phyloP scores from a whole-genome alignment of 2,888 invertebrate genomes.

The Bruchidius siliquastri region DNA sequence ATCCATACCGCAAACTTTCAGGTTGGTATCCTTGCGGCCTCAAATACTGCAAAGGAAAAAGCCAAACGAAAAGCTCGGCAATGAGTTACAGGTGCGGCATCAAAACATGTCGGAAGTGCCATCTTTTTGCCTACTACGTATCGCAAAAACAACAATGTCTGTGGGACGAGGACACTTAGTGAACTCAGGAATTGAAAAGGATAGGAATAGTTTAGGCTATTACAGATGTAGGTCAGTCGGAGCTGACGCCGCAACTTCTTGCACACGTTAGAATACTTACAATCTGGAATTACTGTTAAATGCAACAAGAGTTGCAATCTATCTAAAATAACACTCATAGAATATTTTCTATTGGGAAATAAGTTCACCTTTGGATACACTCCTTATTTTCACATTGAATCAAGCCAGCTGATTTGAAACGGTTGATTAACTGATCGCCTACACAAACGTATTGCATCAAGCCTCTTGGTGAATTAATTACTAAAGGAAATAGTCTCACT shows the following conservation, averaged over 20 bases:
- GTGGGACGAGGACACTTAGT: constrained; percentile 59
- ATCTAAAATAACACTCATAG: no score
- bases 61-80: constrained; percentile 54
- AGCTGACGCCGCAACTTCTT: not conserved
- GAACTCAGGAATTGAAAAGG: constrained; percentile 15
- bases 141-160: constrained; percentile 77
- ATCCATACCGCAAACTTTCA: no score
- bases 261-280: no score
- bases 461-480: not conserved
- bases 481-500: not conserved
- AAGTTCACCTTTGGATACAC: no score
- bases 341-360: no score
- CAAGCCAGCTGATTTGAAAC: not conserved
- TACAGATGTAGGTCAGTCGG: not conserved
- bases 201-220: constrained; percentile 2
- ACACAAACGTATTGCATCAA: not conserved
- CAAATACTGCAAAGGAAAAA: constrained; percentile 77
- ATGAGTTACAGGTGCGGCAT: constrained; percentile 87
- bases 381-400: not conserved
- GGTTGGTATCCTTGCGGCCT: constrained; percentile 96
- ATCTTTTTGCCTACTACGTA: constrained; percentile 82
- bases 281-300: no score
- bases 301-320: no score
- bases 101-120: constrained; percentile 89
- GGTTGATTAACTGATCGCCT: not conserved